Conservation (phyloP, 2,113 vertebrate species). For the Sander vitreus region DNA sequence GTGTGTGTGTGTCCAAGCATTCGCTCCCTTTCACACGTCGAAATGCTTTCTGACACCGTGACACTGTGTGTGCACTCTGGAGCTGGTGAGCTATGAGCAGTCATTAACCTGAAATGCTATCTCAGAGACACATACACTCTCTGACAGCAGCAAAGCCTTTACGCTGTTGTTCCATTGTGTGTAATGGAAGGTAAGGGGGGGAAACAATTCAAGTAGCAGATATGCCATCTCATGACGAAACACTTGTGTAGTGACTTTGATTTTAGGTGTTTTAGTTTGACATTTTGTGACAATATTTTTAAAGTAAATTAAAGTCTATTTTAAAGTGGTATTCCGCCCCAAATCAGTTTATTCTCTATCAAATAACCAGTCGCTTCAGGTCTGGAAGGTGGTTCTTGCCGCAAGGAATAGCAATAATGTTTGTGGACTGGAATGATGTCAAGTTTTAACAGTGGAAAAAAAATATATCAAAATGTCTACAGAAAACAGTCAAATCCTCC, state of each 20-base stretch:
- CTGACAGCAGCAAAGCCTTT: constrained; percentile 32
- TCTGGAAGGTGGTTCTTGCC: neutral
- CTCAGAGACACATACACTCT: constrained; percentile 24
- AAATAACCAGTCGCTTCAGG: constrained; percentile 6
- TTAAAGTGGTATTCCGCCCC: neutral
- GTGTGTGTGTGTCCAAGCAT: neutral
- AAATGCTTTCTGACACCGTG: constrained; percentile 42
- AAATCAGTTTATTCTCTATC: neutral
- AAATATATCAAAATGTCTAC: constrained; percentile 7
- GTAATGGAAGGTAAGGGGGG: constrained; percentile 11
- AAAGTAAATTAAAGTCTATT: neutral
- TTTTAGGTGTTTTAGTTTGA: neutral
- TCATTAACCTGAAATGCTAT: constrained; percentile 60
- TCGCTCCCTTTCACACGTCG: constrained; percentile 1
- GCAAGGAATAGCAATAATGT: neutral
- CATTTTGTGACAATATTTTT: neutral
- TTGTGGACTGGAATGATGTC: neutral
- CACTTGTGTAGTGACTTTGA: neutral
- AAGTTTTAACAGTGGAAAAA: constrained; percentile 6
- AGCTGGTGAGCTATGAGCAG: constrained; percentile 43
- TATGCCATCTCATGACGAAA: neutral
- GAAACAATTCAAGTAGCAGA: constrained; percentile 19
- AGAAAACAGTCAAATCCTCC: constrained; percentile 14
- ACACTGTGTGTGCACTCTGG: constrained; percentile 30
- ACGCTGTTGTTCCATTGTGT: constrained; percentile 27